A percentile compares a stretch with the other conserved stretches of the same genome.
These are phyloP conservation scores for Archocentrus centrarchus DNA, from an alignment of 2,113 vertebrate genomes.

Conservation along the genomic window DNA sequence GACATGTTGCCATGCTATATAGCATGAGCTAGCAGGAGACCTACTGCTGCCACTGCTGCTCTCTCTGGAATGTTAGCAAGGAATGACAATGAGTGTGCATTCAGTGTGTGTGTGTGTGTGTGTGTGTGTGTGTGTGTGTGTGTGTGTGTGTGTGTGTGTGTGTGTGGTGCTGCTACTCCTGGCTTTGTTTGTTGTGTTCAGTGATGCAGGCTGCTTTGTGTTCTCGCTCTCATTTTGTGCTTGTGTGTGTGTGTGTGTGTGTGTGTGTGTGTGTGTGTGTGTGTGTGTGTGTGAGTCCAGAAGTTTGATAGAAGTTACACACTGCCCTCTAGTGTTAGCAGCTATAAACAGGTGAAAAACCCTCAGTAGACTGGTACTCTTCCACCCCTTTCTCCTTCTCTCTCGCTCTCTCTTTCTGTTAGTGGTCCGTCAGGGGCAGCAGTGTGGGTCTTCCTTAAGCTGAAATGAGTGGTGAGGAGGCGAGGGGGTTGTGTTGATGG, in stretches of 20 bases:
- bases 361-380: slow-evolving; percentile 39
- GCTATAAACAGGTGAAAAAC: slow-evolving; percentile 15
- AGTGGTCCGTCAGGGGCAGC: slow-evolving; percentile 70
- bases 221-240: slow-evolving; percentile 26
- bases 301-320: slow-evolving; percentile 67
- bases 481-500: slow-evolving; percentile 72
- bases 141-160: slow-evolving; percentile 53
- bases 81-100: slow-evolving; percentile 76
- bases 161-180: slow-evolving; percentile 65
- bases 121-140: slow-evolving; percentile 44
- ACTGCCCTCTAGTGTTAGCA: slow-evolving; percentile 81
- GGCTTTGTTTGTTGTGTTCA: slow-evolving; percentile 80
- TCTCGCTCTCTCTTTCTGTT: slow-evolving; percentile 37
- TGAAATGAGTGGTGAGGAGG: slow-evolving; percentile 65
- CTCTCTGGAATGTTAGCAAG: slow-evolving; percentile 74
- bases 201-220: slow-evolving; percentile 79
- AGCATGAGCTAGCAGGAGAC: slow-evolving; percentile 72
- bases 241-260: slow-evolving; percentile 32
- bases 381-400: slow-evolving; percentile 16
- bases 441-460: slow-evolving; percentile 74
- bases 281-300: slow-evolving; percentile 59
- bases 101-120: slow-evolving; percentile 50
- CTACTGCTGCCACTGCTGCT: slow-evolving; percentile 59
- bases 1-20: slow-evolving; percentile 63
- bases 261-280: neutral